Conservation (phyloP, 2,797 vertebrate species). For the Acrossocheilus fasciatus region DNA sequence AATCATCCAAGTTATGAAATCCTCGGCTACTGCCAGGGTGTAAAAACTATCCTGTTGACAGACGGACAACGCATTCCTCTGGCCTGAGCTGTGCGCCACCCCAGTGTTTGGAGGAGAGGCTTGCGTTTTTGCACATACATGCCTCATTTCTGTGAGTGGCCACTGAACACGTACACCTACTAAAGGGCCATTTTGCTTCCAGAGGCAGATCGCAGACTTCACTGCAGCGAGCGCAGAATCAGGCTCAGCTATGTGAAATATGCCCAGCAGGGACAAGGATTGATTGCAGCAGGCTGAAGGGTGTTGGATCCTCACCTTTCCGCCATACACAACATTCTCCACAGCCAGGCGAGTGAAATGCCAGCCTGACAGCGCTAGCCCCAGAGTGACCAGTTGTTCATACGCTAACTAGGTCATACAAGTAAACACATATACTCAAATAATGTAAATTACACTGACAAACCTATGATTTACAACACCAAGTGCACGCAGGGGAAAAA, state of each 20-base stretch:
- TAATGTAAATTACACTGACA: background rate
- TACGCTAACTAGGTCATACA: conserved; percentile 61
- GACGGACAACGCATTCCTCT: conserved; percentile 83
- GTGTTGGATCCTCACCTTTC: conserved; percentile 64
- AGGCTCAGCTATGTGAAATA: conserved; percentile 72
- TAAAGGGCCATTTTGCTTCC: conserved; percentile 49
- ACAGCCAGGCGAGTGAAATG: conserved; percentile 70
- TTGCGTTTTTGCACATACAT: conserved; percentile 83
- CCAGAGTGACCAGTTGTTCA: conserved; percentile 68
- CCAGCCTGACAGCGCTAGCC: conserved; percentile 56
- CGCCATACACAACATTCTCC: conserved; percentile 58
- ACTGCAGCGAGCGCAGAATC: conserved; percentile 50
- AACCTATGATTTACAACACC: background rate
- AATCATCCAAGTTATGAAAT: conserved; percentile 80
- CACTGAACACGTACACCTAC: conserved; percentile 77
- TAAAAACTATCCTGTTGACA: conserved; percentile 78
- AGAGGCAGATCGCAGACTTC: conserved; percentile 45
- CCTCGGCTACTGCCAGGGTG: conserved; percentile 76
- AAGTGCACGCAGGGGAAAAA: background rate
- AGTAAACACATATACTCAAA: conserved; percentile 58
- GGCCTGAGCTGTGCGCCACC: conserved; percentile 69
- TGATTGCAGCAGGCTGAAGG: conserved; percentile 40
- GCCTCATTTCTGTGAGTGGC: conserved; percentile 80
- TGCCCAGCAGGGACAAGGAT: conserved; percentile 61
- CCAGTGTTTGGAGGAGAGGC: conserved; percentile 70